These are phyloP conservation scores for Aurelia sp. DNA, from an alignment of 30 jellyfish, hydroid and myxozoan species.

Conservation along the genomic window DNA sequence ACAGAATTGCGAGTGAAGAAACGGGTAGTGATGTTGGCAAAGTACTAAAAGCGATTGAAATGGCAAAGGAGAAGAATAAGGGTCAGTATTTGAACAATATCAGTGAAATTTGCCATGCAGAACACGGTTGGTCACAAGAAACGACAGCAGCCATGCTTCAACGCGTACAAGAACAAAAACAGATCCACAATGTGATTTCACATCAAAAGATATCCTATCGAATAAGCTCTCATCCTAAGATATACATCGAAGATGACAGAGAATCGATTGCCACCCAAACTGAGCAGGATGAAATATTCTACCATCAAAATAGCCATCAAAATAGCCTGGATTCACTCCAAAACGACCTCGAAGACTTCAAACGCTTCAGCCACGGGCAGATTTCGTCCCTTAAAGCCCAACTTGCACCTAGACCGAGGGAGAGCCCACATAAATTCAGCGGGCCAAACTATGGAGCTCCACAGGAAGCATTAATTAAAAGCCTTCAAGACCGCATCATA, in stretches of 20 bases:
- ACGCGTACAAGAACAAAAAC: slow-evolving; percentile 7
- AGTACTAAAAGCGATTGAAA: slow-evolving; percentile 21
- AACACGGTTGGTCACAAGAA: slow-evolving; percentile 41
- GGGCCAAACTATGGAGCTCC: too few relatives aligned
- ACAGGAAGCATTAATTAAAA: too few relatives aligned
- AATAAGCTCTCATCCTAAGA: slow-evolving; percentile 32
- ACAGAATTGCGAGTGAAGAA: slow-evolving; percentile 7
- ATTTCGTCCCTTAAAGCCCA: slow-evolving; percentile 3
- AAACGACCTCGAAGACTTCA: slow-evolving; percentile 43
- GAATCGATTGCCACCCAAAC: slow-evolving; percentile 32
- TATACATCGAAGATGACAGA: slow-evolving; percentile 25
- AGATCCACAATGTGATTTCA: slow-evolving; percentile 25
- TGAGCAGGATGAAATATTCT: slow-evolving; percentile 43
- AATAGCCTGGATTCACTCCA: slow-evolving; percentile 34
- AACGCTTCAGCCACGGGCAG: slow-evolving; percentile 24
- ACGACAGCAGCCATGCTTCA: neutral
- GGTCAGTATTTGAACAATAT: slow-evolving; percentile 12
- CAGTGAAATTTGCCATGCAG: slow-evolving; percentile 29
- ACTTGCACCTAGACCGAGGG: too few relatives aligned
- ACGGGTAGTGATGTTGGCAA: slow-evolving; percentile 6
- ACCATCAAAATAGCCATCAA: slow-evolving; percentile 15
- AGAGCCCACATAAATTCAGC: too few relatives aligned
- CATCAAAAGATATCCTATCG: slow-evolving; percentile 46
- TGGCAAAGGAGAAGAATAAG: slow-evolving; percentile 30
- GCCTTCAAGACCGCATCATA: too few relatives aligned